Conservation (phyloP, 2,113 vertebrate genomes). For the Lagopus muta region DNA sequence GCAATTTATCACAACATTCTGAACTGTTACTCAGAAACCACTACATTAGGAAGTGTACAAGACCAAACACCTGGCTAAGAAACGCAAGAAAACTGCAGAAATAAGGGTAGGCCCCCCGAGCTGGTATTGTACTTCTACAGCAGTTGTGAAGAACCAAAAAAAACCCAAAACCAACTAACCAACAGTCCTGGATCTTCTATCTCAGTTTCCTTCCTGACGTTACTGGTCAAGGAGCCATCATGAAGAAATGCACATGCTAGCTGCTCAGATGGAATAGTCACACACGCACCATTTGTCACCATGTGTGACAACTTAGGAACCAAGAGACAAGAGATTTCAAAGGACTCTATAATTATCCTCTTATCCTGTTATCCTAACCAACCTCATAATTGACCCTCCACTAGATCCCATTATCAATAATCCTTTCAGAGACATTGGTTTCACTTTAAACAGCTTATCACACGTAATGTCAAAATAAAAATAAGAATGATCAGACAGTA, state of each 20-base stretch:
- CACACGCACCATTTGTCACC: fast-evolving
- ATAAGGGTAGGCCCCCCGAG: not conserved
- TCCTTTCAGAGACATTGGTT: not conserved
- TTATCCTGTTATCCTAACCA: conserved; percentile 14
- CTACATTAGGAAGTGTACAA: not conserved
- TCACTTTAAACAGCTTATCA: conserved; percentile 9
- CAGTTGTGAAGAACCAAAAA: not conserved
- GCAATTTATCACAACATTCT: not conserved
- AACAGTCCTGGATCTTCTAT: not conserved
- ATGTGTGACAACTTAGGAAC: not conserved
- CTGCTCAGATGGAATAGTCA: not conserved
- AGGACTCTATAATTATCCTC: not conserved
- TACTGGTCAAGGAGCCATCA: not conserved
- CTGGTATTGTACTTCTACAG: not conserved
- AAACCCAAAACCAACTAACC: too few relatives aligned
- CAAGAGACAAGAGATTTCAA: not conserved
- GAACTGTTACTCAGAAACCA: not conserved
- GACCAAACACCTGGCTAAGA: not conserved
- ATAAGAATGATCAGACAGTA: not conserved
- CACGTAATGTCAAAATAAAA: not conserved
- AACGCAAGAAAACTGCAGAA: not conserved
- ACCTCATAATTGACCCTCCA: not conserved
- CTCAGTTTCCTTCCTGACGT: not conserved
- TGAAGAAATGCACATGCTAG: not conserved
- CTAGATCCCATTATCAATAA: conserved; percentile 17